Evolutionary conservation across 2,113 vertebrate genomes (phyloP).

Genomic region (Bufo gargarizans): DNA sequence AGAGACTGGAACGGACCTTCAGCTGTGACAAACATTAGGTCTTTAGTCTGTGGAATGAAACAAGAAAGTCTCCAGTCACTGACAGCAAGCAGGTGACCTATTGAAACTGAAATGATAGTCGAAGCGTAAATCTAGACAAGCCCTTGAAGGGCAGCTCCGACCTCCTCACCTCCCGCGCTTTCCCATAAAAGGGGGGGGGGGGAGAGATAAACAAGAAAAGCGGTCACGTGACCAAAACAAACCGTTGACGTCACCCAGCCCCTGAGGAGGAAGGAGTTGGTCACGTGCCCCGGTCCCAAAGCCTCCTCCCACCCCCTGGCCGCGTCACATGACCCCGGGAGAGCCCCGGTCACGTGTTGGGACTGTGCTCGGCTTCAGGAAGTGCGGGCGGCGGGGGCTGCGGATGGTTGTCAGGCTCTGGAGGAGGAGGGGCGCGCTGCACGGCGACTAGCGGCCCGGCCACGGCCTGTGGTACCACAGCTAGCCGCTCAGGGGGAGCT

Average conservation of each 20-base stretch:
- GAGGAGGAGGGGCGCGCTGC: neutral
- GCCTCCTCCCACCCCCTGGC: neutral
- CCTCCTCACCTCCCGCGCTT: neutral
- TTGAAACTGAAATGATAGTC: no score
- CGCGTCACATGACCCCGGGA: conserved; percentile 17
- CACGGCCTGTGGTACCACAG: neutral
- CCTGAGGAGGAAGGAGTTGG: neutral
- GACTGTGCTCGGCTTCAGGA: conserved; percentile 21
- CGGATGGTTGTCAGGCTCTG: conserved; percentile 30
- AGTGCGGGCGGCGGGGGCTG: conserved; percentile 13
- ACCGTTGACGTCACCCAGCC: neutral
- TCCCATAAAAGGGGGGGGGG: no score
- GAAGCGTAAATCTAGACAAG: no score
- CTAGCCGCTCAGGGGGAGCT: neutral
- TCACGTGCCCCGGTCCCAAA: neutral
- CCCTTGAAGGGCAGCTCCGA: neutral
- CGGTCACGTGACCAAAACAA: neutral
- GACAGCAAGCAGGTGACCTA: neutral
- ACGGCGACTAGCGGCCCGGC: neutral
- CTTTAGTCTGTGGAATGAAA: no score
- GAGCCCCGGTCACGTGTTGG: conserved; percentile 31
- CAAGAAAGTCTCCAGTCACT: neutral
- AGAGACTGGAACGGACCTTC: no score
- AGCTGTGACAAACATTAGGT: no score
- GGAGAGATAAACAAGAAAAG: no score